phyloP scores from a whole-genome alignment of 2,797 vertebrate genomes.

The Trachops cirrhosus region DNA sequence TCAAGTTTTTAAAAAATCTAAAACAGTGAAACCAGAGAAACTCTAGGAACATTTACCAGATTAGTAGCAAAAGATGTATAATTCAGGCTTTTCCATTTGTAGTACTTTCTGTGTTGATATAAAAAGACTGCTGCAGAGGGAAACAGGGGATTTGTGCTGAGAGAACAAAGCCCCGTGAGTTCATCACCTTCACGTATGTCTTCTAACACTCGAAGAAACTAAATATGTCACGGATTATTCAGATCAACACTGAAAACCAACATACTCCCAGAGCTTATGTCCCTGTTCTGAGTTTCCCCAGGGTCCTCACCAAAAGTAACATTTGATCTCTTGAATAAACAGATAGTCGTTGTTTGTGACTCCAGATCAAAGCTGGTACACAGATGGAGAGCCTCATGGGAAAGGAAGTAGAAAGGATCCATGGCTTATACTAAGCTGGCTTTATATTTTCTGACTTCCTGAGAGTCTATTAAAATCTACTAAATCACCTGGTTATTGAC shows the following conservation, averaged over 20 bases:
- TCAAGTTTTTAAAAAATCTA: background rate
- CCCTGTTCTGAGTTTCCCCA: constrained; percentile 54
- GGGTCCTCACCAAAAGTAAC: constrained; percentile 58
- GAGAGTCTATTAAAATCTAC: constrained; percentile 16
- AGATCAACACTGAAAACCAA: constrained; percentile 71
- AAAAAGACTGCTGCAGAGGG: background rate
- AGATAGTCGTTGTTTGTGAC: constrained; percentile 66
- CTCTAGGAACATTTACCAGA: background rate
- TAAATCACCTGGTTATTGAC: constrained; percentile 23
- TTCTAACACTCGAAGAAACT: constrained; percentile 58
- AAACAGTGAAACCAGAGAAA: background rate
- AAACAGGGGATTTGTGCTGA: constrained; percentile 8
- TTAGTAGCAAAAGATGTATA: background rate
- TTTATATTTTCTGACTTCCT: constrained; percentile 44
- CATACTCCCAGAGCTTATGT: constrained; percentile 62
- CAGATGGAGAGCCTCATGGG: constrained; percentile 63
- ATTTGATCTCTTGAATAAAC: constrained; percentile 75
- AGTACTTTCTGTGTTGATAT: constrained; percentile 1
- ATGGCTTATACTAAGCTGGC: constrained; percentile 43
- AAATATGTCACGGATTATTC: constrained; percentile 71
- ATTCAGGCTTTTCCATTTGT: background rate
- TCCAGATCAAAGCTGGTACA: constrained; percentile 68
- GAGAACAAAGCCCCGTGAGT: constrained; percentile 56
- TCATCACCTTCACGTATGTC: constrained; percentile 7
- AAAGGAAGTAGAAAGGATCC: constrained; percentile 36